A percentile compares a stretch with the other conserved stretches of the same genome.
Conservation (phyloP, 2,888 invertebrate genomes). For the Pristionchus fissidentatus region DNA sequence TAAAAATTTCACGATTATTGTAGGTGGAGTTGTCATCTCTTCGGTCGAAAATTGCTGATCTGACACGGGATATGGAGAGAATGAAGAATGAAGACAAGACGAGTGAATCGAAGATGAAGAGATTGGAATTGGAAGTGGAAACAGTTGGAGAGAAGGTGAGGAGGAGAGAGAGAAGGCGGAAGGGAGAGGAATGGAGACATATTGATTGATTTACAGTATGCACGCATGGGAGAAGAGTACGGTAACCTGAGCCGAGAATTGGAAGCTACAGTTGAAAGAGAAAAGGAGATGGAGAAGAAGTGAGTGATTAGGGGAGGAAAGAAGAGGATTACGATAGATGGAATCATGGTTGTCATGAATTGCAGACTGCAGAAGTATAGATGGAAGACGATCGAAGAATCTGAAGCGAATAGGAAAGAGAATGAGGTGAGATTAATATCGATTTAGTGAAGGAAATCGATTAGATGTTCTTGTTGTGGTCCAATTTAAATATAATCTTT, state of each 20-base stretch:
- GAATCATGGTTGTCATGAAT: no score
- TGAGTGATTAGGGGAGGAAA: no score
- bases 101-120: neutral
- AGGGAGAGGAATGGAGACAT: neutral
- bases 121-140: conserved; percentile 4
- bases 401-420: neutral
- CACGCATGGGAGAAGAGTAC: no score
- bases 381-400: neutral
- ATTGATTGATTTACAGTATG: no score
- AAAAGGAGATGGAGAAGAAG: no score
- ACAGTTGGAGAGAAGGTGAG: neutral
- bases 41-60: neutral
- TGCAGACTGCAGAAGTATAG: neutral
- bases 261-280: no score
- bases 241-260: no score
- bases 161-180: neutral
- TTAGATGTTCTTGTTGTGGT: no score
- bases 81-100: neutral
- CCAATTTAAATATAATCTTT: no score
- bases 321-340: no score
- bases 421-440: neutral
- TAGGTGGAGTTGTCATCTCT: neutral
- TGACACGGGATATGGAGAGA: neutral
- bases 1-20: neutral
- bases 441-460: neutral